Percentiles rank a stretch among this genome's conserved stretches.
Evolutionary conservation across 2,888 invertebrate genomes (phyloP).

Genomic region (Cataglyphis livida): DNA sequence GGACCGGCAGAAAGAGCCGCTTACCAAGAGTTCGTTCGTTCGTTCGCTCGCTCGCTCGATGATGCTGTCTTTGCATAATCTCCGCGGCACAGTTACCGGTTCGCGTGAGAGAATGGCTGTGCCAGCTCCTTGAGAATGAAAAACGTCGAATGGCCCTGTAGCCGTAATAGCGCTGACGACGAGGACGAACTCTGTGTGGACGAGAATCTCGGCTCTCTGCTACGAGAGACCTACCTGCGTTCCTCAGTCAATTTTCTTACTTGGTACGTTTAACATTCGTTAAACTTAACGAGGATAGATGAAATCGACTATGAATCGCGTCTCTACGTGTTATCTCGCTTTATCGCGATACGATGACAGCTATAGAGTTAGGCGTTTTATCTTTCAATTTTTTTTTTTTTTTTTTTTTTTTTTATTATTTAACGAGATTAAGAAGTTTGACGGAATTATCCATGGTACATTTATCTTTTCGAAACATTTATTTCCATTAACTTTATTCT

Average conservation of each 20-base stretch:
- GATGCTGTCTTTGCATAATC: conserved; percentile 54
- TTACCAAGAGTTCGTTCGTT: conserved; percentile 28
- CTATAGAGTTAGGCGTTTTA: background rate
- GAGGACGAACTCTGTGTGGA: conserved; percentile 18
- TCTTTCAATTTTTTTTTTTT: background rate
- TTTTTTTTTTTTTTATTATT: background rate
- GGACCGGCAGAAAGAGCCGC: conserved; percentile 23
- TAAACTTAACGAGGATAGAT: background rate
- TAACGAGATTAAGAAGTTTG: background rate
- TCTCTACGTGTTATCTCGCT: background rate
- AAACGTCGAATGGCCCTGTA: conserved; percentile 35
- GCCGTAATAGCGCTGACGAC: conserved; percentile 35
- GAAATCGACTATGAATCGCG: background rate
- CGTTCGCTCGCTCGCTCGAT: conserved; percentile 42
- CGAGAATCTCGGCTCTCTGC: conserved; percentile 15
- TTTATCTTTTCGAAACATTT: background rate
- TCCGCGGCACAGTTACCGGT: conserved; percentile 56
- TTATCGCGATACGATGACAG: background rate
- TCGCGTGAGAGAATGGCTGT: conserved; percentile 62
- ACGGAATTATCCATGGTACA: background rate
- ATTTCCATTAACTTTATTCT: background rate
- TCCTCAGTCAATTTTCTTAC: conserved; percentile 5
- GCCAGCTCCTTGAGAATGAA: conserved; percentile 43
- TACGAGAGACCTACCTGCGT: background rate
- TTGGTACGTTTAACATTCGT: conserved; percentile 8